Evolutionary conservation across 2,797 vertebrate species (phyloP), one percentile per base, ranked within the genome.

Genomic region (Gymnopithys bicolor): DNA sequence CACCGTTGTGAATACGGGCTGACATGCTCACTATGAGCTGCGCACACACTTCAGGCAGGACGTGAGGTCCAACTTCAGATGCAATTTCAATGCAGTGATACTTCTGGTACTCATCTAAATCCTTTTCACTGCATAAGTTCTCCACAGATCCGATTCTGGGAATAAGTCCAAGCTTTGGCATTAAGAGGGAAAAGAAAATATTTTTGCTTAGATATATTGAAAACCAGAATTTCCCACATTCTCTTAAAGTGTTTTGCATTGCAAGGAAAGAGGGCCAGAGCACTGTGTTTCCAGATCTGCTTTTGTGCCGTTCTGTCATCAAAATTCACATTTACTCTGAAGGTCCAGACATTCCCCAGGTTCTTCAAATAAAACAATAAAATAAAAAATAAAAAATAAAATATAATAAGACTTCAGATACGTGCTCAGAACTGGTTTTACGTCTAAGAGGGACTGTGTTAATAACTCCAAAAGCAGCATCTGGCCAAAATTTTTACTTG

Each of bases 151-250:
- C 17, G 2, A 98, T 98, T 82, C 97, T 98, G 51, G 98, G 98
- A 97, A 99, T 98, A 84, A 99, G 96, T 91, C 98, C 98, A 95
- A 99, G 98, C 99, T 99, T 95, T 90, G 84, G 83, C 3, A 0
- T 97, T 85, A 89, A 87, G 75, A 76, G 64, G 90, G 62, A 93
- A 95, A 90, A 93, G 86, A 94, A 96, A 86, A 95, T 45, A 85
- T 70, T 68, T 87, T 70, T 87, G 67, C 52, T 95, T 81, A 92
- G 90, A 64, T 75, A 43, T 53, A 60, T 30, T 32, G 77, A 78
- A 69, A 94, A 89, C 11, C 63, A 91, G 45, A 94, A 77, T 94
- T 91, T 93, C 76, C 32, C 77, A 87, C 81, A 76, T 89, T 82
- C 76, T 73, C 53, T 53, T 78, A 45, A 41, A 52, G 37, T 51